phyloP scores from a whole-genome alignment of 2,888 invertebrate genomes.

The Cerastis rubricosa region DNA sequence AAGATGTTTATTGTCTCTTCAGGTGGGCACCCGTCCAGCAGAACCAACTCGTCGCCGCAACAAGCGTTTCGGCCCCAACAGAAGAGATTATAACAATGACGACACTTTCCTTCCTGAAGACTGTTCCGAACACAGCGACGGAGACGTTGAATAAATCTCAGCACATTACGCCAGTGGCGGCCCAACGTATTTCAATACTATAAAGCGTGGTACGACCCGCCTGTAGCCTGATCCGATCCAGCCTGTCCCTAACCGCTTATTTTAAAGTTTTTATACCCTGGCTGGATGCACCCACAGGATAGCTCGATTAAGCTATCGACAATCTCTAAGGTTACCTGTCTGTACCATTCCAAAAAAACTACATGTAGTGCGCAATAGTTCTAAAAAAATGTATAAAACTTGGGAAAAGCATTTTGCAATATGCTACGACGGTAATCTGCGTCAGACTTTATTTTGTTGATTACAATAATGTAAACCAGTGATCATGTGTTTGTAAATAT shows the following conservation, averaged over 20 bases:
- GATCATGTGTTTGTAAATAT: background rate
- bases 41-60: constrained; percentile 59
- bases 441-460: background rate
- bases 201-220: background rate
- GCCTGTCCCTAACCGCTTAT: background rate
- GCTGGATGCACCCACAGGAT: background rate
- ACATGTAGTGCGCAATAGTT: background rate
- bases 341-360: background rate
- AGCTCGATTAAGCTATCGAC: background rate
- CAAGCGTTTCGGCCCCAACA: constrained; percentile 67
- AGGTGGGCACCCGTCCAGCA: constrained; percentile 68
- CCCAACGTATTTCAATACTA: background rate
- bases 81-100: constrained; percentile 76
- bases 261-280: background rate
- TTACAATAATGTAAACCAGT: background rate
- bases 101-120: constrained; percentile 85
- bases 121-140: constrained; percentile 78
- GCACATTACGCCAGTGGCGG: background rate
- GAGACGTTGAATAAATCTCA: constrained; percentile 47
- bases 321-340: background rate
- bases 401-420: background rate
- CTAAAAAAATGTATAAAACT: background rate
- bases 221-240: background rate
- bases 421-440: background rate
- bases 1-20: background rate